Evolutionary conservation across 2,113 vertebrate species (phyloP).

Genomic region (Lampris megalopsis): DNA sequence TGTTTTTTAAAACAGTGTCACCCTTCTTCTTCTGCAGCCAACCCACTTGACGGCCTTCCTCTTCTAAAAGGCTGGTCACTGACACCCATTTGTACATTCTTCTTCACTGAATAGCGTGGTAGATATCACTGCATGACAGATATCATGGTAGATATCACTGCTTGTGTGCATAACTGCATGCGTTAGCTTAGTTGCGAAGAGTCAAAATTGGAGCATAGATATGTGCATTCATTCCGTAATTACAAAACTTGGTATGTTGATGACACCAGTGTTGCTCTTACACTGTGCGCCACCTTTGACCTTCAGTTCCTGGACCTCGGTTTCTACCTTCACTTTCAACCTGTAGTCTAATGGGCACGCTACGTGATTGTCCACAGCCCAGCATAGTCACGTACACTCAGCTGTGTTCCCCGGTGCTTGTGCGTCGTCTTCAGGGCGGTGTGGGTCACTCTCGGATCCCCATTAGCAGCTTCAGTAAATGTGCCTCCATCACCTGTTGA

Average conservation of each 20-base stretch:
- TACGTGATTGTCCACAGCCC: slow-evolving; percentile 47
- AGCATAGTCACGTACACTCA: neutral
- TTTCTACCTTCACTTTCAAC: neutral
- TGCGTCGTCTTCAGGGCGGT: neutral
- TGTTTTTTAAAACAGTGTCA: no score
- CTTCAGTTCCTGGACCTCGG: neutral
- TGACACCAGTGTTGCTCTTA: neutral
- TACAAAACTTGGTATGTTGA: no score
- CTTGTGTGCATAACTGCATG: no score
- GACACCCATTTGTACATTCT: neutral
- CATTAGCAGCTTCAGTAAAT: slow-evolving; percentile 93
- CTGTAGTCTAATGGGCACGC: neutral
- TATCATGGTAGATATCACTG: no score
- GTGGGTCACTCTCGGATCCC: slow-evolving; percentile 90
- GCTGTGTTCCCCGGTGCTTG: slow-evolving; percentile 6
- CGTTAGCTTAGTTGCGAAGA: no score
- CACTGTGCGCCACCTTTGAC: neutral
- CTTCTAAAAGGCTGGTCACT: no score
- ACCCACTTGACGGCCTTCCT: no score
- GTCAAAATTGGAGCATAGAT: no score
- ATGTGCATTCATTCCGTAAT: no score
- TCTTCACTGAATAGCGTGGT: neutral
- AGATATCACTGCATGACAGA: no score
- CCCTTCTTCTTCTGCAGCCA: no score
- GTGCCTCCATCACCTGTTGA: slow-evolving; percentile 97